Base-by-base conservation (phyloP, 2,797 vertebrate genomes). In the Serranus cabrilla region DNA sequence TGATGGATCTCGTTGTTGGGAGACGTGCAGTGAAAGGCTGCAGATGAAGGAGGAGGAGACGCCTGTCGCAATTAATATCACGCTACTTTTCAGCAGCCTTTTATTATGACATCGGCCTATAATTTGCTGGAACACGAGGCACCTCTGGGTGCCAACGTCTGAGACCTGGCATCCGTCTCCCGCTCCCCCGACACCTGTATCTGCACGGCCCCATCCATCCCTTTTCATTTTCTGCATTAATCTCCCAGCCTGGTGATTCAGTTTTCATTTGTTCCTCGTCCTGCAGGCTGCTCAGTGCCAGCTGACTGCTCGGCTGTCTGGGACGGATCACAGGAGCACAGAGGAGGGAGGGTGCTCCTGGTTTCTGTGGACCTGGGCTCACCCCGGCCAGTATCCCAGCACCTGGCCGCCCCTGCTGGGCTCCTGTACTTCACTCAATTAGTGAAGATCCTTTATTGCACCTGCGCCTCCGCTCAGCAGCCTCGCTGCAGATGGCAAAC, bases 271-370 rank as follows among this genome's bases (percentile, higher is more conserved):
- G 77, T 83, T 82, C 76, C 62, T 74, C 75, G n/a, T 83, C 75
- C 72, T 6, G 67, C 69, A 5, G 66, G 76, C 82, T 51, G 77
- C 51, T 49, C 47, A 5, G n/a, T 50, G 77, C 76, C 83, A 86
- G 80, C 66, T 65, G 80, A 85, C 73, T 70, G 76, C 80, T 86
- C 78, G 45, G 58, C 57, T 9, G 54, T 51, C 54, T 5, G 11
- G 83, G 78, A 89, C 75, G 85, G 87, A 90, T 92, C 87, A 90
- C 83, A 84, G 76, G 37, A 49, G 70, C 74, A 84, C 63, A 68
- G 81, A 2, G 55, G 46, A 60, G 60, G 75, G 86, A 81, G 80
- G 84, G n/a, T n/a, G 81, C 71, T 74, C 78, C 59, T 76, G 65
- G 61, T 67, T 17, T n/a, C 78, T 88, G 82, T 55, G 65, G 76